Percentiles rank a stretch among this genome's conserved stretches.
phyloP scores from a whole-genome alignment of 2,888 invertebrate genomes.

The Pheosia gnoma region DNA sequence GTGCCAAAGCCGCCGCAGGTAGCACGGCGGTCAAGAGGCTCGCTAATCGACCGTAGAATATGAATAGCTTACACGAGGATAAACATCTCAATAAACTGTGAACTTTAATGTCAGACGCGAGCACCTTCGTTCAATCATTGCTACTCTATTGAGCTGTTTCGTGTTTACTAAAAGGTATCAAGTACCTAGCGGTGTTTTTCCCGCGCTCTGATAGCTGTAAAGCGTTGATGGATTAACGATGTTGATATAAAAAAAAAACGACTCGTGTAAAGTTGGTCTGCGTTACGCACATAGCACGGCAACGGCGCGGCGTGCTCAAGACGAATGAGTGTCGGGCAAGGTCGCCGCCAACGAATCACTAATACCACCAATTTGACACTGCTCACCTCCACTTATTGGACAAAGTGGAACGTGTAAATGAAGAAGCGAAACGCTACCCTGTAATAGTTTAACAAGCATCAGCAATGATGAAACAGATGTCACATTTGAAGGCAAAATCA shows the following conservation, averaged over 20 bases:
- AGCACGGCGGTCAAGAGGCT: slow-evolving; percentile 43
- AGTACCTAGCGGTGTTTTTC: slow-evolving; percentile 2
- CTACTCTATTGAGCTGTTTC: slow-evolving; percentile 26
- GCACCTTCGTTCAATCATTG: slow-evolving; percentile 23
- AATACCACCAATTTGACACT: slow-evolving; percentile 73
- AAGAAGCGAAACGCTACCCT: slow-evolving; percentile 73
- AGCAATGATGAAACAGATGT: slow-evolving; percentile 65
- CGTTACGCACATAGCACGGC: slow-evolving; percentile 33
- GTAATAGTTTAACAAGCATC: slow-evolving; percentile 67
- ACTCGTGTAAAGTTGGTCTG: slow-evolving; percentile 24
- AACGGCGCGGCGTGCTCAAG: slow-evolving; percentile 30
- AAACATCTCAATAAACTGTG: slow-evolving; percentile 36
- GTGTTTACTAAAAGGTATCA: slow-evolving; percentile 12
- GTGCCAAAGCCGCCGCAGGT: slow-evolving; percentile 58
- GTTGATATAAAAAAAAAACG: slow-evolving; percentile 17
- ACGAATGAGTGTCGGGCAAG: slow-evolving; percentile 53
- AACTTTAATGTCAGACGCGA: slow-evolving; percentile 23
- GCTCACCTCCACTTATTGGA: slow-evolving; percentile 76
- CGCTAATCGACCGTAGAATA: slow-evolving; percentile 47
- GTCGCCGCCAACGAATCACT: slow-evolving; percentile 61
- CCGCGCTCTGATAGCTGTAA: slow-evolving; percentile 30
- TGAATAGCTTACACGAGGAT: slow-evolving; percentile 47
- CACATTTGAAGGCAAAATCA: slow-evolving; percentile 72
- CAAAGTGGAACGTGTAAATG: slow-evolving; percentile 80
- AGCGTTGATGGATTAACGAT: slow-evolving; percentile 21